Percentiles rank a stretch among this genome's conserved stretches.
Conservation (phyloP, 2,888 invertebrate species). For the Cyaniris semiargus region DNA sequence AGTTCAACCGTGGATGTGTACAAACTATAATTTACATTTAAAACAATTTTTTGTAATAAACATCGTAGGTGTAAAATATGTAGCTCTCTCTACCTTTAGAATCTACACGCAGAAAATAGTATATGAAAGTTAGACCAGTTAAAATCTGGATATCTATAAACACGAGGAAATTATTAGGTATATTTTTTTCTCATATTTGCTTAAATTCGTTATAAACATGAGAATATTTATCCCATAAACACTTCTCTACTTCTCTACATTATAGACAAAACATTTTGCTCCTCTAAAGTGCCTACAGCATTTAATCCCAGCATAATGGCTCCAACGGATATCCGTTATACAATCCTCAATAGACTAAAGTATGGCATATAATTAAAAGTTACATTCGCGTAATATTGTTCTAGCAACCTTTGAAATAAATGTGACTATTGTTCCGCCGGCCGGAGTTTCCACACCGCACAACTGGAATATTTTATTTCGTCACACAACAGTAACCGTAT, state of each 20-base stretch:
- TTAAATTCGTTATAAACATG: no score
- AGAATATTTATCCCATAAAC: background rate
- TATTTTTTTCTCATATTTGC: no score
- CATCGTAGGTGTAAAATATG: no score
- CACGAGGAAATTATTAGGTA: no score
- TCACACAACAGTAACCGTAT: slow-evolving; percentile 74
- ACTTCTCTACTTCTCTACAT: background rate
- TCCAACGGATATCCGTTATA: slow-evolving; percentile 28
- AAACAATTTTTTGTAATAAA: no score
- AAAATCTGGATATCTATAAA: no score
- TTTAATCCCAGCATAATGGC: slow-evolving; percentile 12
- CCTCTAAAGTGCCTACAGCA: slow-evolving; percentile 6
- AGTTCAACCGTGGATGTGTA: no score
- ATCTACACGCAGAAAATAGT: background rate
- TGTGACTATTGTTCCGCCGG: slow-evolving; percentile 58
- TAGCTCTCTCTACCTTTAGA: background rate
- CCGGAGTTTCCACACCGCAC: slow-evolving; percentile 58
- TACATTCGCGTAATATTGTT: slow-evolving; percentile 48
- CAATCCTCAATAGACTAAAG: slow-evolving; percentile 35
- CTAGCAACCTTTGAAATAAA: slow-evolving; percentile 59
- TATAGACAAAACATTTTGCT: background rate
- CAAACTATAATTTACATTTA: no score
- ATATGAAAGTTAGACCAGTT: no score
- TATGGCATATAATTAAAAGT: slow-evolving; percentile 44
- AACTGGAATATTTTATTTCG: slow-evolving; percentile 50